A percentile compares a stretch with the other conserved stretches of the same genome.
phyloP scores from a whole-genome alignment of 2,113 vertebrate species.

The Sphyrna mokarran region DNA sequence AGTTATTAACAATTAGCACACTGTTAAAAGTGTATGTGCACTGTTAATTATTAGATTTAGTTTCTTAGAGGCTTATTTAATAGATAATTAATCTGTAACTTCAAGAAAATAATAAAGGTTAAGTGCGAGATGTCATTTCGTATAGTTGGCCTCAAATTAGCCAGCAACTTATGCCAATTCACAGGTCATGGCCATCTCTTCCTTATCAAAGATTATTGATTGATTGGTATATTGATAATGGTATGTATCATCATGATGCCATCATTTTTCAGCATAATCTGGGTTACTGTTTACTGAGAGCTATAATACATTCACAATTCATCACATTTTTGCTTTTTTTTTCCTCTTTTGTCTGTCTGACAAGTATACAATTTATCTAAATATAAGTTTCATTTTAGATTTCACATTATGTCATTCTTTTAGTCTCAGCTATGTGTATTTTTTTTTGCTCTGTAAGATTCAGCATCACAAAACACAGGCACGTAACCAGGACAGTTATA shows the following conservation, averaged over 20 bases:
- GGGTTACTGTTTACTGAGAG: not conserved
- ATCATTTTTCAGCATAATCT: not conserved
- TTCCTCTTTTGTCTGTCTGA: too few species aligned
- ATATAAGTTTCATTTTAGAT: not conserved
- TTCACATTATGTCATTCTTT: not conserved
- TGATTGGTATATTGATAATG: not conserved
- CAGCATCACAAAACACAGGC: not conserved
- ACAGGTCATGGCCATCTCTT: not conserved
- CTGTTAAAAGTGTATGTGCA: not conserved
- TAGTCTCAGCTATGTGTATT: not conserved
- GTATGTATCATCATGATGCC: not conserved
- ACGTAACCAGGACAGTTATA: not conserved
- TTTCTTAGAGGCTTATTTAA: not conserved
- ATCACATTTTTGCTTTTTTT: not conserved
- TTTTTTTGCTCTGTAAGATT: not conserved
- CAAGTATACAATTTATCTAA: not conserved
- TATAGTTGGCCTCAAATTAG: too few species aligned
- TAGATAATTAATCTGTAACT: not conserved
- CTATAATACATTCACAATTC: not conserved
- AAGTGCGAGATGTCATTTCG: not conserved
- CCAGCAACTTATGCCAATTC: not conserved
- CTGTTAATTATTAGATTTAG: not conserved
- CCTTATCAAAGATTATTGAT: not conserved
- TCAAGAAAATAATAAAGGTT: not conserved
- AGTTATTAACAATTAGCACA: not conserved